phyloP scores from a whole-genome alignment of 2,797 vertebrate genomes.

The Pristis pectinata region DNA sequence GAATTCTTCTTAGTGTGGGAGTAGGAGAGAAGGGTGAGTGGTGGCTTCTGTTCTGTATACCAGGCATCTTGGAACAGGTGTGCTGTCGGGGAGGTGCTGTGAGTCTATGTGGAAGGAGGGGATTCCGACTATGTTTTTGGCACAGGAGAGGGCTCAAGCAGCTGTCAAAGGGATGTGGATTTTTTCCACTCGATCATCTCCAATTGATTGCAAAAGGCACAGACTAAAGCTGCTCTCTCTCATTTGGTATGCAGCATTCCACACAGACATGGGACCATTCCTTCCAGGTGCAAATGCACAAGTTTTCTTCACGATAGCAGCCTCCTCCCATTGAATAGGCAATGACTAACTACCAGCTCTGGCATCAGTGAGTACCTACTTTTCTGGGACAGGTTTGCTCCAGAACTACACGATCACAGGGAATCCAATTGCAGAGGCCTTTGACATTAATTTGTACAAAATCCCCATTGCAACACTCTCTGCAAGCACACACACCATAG shows the following conservation, averaged over 20 bases:
- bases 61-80: neutral
- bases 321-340: neutral
- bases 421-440: neutral
- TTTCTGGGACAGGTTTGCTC: neutral
- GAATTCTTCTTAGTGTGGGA: too few species aligned
- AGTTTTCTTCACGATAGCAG: neutral
- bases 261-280: neutral
- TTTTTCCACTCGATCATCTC: neutral
- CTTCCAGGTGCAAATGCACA: neutral
- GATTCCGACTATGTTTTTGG: neutral
- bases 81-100: neutral
- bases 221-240: neutral
- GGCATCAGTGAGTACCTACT: neutral
- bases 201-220: neutral
- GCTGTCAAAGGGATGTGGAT: neutral
- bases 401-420: neutral
- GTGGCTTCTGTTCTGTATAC: too few species aligned
- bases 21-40: too few species aligned
- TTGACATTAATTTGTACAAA: neutral
- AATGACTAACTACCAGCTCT: neutral
- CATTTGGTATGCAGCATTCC: neutral
- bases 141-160: neutral
- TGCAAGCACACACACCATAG: too few species aligned
- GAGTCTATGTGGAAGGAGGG: too few species aligned
- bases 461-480: neutral